These are phyloP conservation scores for Ochotona princeps DNA, from an alignment of 2,113 vertebrate genomes.

Conservation along the genomic window DNA sequence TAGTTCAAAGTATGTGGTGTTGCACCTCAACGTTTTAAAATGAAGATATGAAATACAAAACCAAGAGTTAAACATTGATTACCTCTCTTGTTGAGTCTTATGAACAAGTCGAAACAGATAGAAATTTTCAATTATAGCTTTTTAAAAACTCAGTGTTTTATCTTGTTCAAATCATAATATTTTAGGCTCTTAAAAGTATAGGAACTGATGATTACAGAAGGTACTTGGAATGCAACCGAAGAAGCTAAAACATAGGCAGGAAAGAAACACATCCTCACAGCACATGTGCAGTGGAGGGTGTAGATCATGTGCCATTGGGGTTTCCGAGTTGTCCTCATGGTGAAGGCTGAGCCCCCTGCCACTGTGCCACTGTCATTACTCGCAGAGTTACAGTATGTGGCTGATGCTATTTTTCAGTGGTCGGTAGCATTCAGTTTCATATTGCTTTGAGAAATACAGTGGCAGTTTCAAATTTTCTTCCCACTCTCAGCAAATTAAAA, in stretches of 20 bases:
- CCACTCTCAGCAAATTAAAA: neutral
- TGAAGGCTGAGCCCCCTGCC: too few species aligned
- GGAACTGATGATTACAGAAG: conserved; percentile 67
- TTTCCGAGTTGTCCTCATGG: too few species aligned
- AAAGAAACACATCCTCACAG: conserved; percentile 54
- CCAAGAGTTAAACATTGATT: conserved; percentile 81
- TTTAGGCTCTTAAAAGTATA: conserved; percentile 58
- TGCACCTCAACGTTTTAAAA: conserved; percentile 81
- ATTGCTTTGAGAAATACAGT: conserved; percentile 62
- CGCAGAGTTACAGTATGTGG: conserved; percentile 60
- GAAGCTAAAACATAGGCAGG: conserved; percentile 58
- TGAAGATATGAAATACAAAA: conserved; percentile 77
- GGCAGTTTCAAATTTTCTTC: conserved; percentile 38
- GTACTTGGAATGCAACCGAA: conserved; percentile 63
- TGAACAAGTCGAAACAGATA: too few species aligned
- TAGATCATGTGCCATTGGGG: conserved; percentile 40
- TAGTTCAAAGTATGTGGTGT: conserved; percentile 77
- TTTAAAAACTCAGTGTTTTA: conserved; percentile 46
- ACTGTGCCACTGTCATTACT: neutral
- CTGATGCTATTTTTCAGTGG: conserved; percentile 65
- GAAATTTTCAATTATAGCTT: conserved; percentile 58
- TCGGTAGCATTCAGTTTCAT: conserved; percentile 77
- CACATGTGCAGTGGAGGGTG: conserved; percentile 53
- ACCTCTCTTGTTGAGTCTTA: conserved; percentile 81
- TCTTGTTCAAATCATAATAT: conserved; percentile 65